Evolutionary conservation across 1,140 invertebrate genomes (phyloP).

Genomic region (Zaprionus davidi): DNA sequence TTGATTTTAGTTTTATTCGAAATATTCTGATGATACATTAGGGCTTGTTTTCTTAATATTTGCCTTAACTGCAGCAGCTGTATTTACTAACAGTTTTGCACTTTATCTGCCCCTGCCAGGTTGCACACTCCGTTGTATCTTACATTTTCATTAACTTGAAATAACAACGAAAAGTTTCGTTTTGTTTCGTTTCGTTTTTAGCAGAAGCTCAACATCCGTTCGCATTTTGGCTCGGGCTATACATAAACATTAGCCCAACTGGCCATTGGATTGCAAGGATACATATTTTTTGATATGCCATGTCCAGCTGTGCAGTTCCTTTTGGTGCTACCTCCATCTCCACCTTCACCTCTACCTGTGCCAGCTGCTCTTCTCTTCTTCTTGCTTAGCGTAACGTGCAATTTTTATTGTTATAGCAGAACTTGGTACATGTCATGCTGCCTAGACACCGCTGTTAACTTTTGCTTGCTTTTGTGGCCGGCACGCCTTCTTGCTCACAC

Average conservation of each 20-base stretch:
- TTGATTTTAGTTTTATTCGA: neutral
- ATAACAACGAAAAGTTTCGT: conserved; percentile 71
- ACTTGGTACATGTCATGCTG: conserved; percentile 62
- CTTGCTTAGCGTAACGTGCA: conserved; percentile 64
- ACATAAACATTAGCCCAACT: conserved; percentile 67
- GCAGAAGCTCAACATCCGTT: conserved; percentile 26
- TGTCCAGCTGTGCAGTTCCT: conserved; percentile 64
- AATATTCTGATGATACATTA: neutral
- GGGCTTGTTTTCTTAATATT: neutral
- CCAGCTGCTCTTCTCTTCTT: conserved; percentile 10
- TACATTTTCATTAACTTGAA: conserved; percentile 78
- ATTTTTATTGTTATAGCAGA: conserved; percentile 74
- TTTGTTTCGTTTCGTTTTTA: conserved; percentile 1
- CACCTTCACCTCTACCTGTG: neutral
- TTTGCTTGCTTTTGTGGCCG: conserved; percentile 42
- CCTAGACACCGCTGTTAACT: conserved; percentile 65
- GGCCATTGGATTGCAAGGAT: conserved; percentile 21
- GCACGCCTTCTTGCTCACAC: conserved; percentile 5
- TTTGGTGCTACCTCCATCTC: conserved; percentile 4
- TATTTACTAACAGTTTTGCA: conserved; percentile 3
- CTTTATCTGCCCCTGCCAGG: neutral
- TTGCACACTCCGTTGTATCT: conserved; percentile 32
- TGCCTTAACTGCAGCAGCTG: neutral
- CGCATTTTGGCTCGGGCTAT: conserved; percentile 29
- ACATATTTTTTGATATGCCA: conserved; percentile 75